phyloP scores from a whole-genome alignment of 1,140 invertebrate species.

The Microplitis demolitor region DNA sequence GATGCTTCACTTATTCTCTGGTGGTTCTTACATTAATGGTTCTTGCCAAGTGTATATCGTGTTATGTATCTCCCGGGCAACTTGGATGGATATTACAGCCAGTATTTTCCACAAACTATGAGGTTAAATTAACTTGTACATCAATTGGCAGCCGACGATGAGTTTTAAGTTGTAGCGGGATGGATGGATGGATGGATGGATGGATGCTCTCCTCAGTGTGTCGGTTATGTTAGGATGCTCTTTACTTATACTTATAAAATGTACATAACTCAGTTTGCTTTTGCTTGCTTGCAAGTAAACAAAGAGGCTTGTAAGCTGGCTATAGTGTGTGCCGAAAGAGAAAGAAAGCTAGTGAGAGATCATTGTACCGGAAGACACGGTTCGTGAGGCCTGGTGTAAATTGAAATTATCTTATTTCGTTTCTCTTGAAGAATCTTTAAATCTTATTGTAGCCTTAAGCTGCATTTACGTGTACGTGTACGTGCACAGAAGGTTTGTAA shows the following conservation, averaged over 20 bases:
- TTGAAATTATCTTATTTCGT: constrained; percentile 45
- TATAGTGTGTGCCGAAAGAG: too few relatives aligned
- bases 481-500: too few relatives aligned
- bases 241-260: too few relatives aligned
- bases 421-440: neutral
- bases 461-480: too few relatives aligned
- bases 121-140: constrained; percentile 5
- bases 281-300: too few relatives aligned
- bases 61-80: neutral
- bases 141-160: constrained; percentile 1
- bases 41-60: neutral
- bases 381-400: constrained; percentile 51
- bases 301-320: too few relatives aligned
- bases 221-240: too few relatives aligned
- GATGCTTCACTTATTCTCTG: too few relatives aligned
- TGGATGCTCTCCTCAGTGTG: too few relatives aligned
- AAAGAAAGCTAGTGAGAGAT: constrained; percentile 31
- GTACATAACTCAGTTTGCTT: too few relatives aligned
- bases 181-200: too few relatives aligned
- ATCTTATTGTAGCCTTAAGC: neutral
- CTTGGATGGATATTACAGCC: neutral
- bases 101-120: constrained; percentile 6
- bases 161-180: neutral
- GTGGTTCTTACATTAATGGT: neutral
- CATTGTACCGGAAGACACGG: constrained; percentile 58